Base-by-base conservation (phyloP, 2,797 vertebrate species). In the Channallabes apus region DNA sequence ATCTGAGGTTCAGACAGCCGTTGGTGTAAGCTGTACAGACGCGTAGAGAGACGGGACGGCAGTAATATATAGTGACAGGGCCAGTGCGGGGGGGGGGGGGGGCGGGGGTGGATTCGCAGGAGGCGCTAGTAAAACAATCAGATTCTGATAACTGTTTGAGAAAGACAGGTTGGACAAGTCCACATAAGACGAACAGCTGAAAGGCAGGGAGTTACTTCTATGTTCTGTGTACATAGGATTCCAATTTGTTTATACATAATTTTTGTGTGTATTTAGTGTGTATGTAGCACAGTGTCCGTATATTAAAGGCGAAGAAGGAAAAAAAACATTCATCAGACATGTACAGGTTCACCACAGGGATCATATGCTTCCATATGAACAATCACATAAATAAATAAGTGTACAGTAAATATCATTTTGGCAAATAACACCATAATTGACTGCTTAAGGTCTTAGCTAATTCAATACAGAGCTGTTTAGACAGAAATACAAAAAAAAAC, bases 11-110 rank as follows among this genome's bases (percentile, higher is more conserved):
- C 80, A 88, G 78, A 81, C 59, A 54, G 80, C 85, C 81, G 78
- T 86, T 87, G 86, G 86, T 51, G n/a, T 83, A 83, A 83, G 76
- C 86, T 82, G 85, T 79, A 84, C 76, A 87, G 65, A 76, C 2
- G 20, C 61, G 65, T n/a, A 8, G 7, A 82, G 76, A 83, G 71
- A 58, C 64, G 46, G 29, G n/a, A 81, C 32, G 17, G 38, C 38
- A 27, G 51, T 90, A 88, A 89, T 87, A 38, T 67, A 84, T 84
- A 80, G 79, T 90, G 90, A 88, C 90, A 88, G 86, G 32, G 79
- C 75, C 67, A 75, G 80, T 32, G 17, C 38, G 38, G 58, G 56
- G 82, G 68, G 18, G 65, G 35, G 46, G 81, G 68, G 18, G 65
- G 35, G 46, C 78, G 82, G 68, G 18, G 65, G 35, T 35, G 81